Percentiles rank a stretch among this genome's conserved stretches.
Conservation (phyloP, 2,888 invertebrate genomes). For the Antitype chi region DNA sequence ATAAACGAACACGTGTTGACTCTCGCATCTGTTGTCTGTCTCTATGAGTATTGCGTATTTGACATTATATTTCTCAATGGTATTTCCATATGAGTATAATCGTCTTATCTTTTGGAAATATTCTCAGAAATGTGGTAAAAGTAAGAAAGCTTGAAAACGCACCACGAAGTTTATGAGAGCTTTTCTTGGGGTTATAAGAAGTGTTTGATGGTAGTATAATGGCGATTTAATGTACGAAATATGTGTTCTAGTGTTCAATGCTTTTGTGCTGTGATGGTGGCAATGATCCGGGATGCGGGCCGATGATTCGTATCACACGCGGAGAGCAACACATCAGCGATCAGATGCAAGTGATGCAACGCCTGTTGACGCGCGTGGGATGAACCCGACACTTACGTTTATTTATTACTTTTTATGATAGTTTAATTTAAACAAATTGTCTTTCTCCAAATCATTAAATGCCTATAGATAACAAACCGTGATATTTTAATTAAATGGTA, state of each 20-base stretch:
- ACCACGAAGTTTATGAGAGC: neutral
- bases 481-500: conserved; percentile 27
- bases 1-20: conserved; percentile 66
- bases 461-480: conserved; percentile 18
- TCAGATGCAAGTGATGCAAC: conserved; percentile 53
- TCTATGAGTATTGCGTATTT: conserved; percentile 46
- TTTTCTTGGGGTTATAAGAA: neutral
- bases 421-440: conserved; percentile 49
- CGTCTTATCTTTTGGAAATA: conserved; percentile 10
- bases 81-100: conserved; percentile 19
- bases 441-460: conserved; percentile 34
- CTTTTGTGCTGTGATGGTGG: conserved; percentile 50
- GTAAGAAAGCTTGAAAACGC: neutral
- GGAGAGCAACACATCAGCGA: conserved; percentile 52
- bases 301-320: conserved; percentile 64
- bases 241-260: conserved; percentile 47
- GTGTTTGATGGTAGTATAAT: conserved; percentile 12
- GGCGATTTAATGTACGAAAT: conserved; percentile 59
- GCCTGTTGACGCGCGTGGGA: conserved; percentile 44
- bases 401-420: conserved; percentile 42
- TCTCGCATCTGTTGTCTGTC: conserved; percentile 58
- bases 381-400: conserved; percentile 41
- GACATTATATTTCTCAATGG: conserved; percentile 30
- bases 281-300: conserved; percentile 60
- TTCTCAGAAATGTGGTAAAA: conserved; percentile 10